Evolutionary conservation across 1,140 invertebrate species (phyloP).

Genomic region (Glossosoma conforme): DNA sequence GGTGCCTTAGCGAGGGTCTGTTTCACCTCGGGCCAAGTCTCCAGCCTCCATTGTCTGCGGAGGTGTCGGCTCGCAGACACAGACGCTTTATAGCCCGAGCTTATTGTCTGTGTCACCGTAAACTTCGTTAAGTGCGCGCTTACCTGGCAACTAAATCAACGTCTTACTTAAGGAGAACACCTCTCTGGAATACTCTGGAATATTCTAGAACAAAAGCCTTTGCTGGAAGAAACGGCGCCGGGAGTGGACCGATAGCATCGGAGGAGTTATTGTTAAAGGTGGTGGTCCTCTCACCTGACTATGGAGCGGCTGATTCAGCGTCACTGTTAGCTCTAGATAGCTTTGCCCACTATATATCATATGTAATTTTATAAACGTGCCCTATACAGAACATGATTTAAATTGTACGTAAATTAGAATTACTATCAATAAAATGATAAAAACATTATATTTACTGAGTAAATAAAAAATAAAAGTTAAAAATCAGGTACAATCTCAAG

Average conservation of each 20-base stretch:
- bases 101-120: conserved; percentile 31
- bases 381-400: too few relatives aligned
- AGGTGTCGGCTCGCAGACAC: conserved; percentile 24
- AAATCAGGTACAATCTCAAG: too few relatives aligned
- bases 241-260: conserved; percentile 11
- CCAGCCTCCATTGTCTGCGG: conserved; percentile 22
- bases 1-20: conserved; percentile 17
- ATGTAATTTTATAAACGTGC: too few relatives aligned
- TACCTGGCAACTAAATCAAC: conserved; percentile 31
- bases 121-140: conserved; percentile 29
- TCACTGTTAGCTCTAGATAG: too few relatives aligned
- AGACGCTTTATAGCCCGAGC: conserved; percentile 28
- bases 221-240: conserved; percentile 2
- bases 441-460: too few relatives aligned
- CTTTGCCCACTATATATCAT: too few relatives aligned
- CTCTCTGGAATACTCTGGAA: conserved; percentile 7
- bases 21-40: conserved; percentile 13
- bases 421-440: too few relatives aligned
- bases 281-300: too few relatives aligned
- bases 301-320: too few relatives aligned
- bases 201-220: conserved; percentile 17
- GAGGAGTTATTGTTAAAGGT: conserved; percentile 18
- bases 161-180: conserved; percentile 23
- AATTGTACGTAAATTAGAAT: too few relatives aligned
- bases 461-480: too few relatives aligned